These are phyloP conservation scores for Drosophila lini DNA, from an alignment of 1,140 invertebrate genomes.

Conservation along the genomic window DNA sequence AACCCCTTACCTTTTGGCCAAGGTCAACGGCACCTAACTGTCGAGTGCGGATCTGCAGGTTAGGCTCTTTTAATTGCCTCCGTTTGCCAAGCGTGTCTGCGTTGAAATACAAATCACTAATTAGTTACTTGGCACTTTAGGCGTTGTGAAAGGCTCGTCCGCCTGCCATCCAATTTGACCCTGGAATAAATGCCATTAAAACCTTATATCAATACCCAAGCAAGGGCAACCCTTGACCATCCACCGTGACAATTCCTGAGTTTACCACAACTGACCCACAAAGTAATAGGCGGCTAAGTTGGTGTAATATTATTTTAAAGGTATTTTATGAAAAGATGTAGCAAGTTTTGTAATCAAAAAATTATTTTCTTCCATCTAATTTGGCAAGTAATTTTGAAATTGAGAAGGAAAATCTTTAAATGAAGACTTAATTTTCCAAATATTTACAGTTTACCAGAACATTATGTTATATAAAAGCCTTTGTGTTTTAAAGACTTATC, in stretches of 20 bases:
- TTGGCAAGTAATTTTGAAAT: background rate
- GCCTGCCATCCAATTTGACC: slow-evolving; percentile 48
- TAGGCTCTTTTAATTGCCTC: slow-evolving; percentile 58
- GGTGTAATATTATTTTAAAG: background rate
- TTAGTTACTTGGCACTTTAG: slow-evolving; percentile 64
- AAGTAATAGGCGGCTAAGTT: background rate
- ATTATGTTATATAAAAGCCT: too few species aligned
- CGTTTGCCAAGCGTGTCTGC: slow-evolving; percentile 70
- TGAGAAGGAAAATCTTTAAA: too few species aligned
- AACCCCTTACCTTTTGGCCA: slow-evolving; percentile 69
- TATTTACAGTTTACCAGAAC: too few species aligned
- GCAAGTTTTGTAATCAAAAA: background rate
- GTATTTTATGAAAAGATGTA: background rate
- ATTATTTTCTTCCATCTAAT: too few species aligned
- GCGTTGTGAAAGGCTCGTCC: slow-evolving; percentile 64
- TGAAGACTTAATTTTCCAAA: background rate
- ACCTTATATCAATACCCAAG: slow-evolving; percentile 22
- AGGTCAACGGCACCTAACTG: slow-evolving; percentile 78
- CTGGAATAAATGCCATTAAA: slow-evolving; percentile 36
- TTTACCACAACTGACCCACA: slow-evolving; percentile 48
- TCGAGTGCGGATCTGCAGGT: slow-evolving; percentile 37
- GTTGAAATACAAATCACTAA: slow-evolving; percentile 75
- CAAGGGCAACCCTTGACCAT: slow-evolving; percentile 53
- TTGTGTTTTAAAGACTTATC: too few species aligned
- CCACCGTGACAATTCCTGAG: slow-evolving; percentile 58